Percentiles rank a stretch among this genome's conserved stretches.
Evolutionary conservation across 2,113 vertebrate species (phyloP).

Genomic region (Athene cunicularia): DNA sequence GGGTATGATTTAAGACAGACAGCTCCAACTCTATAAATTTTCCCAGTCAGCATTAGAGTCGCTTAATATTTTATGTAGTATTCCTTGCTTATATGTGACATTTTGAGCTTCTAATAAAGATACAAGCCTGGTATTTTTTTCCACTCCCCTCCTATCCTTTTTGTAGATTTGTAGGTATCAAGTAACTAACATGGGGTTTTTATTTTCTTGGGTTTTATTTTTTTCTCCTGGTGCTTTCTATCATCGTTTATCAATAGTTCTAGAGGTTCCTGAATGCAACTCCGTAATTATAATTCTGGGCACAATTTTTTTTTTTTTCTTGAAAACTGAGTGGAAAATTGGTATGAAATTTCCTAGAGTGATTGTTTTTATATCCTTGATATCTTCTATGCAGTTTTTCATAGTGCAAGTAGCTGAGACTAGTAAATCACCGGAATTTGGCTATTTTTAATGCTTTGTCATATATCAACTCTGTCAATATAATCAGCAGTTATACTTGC

Average conservation of each 20-base stretch:
- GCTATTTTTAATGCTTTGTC: neutral
- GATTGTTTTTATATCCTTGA: neutral
- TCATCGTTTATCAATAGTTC: neutral
- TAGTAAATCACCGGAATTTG: neutral
- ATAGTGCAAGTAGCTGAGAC: neutral
- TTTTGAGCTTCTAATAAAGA: slow-evolving; percentile 59
- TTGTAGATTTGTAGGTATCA: neutral
- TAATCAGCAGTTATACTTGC: neutral
- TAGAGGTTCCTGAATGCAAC: neutral
- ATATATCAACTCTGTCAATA: neutral
- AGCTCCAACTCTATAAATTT: slow-evolving; percentile 72
- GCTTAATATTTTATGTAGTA: slow-evolving; percentile 74
- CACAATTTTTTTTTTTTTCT: neutral
- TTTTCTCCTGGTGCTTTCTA: neutral
- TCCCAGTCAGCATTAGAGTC: slow-evolving; percentile 60
- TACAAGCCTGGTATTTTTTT: neutral
- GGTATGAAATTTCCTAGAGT: neutral
- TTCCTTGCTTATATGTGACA: slow-evolving; percentile 66
- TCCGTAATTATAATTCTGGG: neutral
- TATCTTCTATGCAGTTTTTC: neutral
- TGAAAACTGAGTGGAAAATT: neutral
- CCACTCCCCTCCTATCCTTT: neutral
- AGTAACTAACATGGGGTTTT: neutral
- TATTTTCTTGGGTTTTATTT: neutral
- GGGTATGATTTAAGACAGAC: slow-evolving; percentile 68